Percentiles rank a stretch among this genome's conserved stretches.
Evolutionary conservation across 2,797 vertebrate genomes (phyloP).

Genomic region (Malurus splendens): DNA sequence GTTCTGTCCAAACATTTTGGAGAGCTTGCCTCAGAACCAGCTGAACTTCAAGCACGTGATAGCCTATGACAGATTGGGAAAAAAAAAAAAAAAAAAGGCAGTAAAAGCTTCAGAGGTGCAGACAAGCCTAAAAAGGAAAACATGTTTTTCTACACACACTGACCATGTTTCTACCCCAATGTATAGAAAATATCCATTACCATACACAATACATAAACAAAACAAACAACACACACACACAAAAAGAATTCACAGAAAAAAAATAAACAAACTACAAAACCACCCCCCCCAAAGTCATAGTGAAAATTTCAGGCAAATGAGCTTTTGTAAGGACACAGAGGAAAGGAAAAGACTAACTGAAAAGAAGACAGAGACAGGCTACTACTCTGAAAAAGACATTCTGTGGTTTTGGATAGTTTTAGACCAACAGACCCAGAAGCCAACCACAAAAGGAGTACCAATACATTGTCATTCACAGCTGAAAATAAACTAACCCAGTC

Average conservation of each 20-base stretch:
- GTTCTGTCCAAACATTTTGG: slow-evolving; percentile 66
- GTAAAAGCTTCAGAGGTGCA: not conserved
- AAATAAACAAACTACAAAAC: not conserved
- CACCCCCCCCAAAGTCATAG: not conserved
- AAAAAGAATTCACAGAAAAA: not conserved
- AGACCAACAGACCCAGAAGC: not conserved
- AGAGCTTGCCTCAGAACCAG: slow-evolving; percentile 67
- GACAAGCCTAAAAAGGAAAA: not conserved
- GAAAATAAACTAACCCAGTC: not conserved
- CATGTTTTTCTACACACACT: not conserved
- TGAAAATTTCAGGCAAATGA: not conserved
- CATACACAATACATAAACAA: not conserved
- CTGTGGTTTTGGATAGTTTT: not conserved
- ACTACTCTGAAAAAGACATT: not conserved
- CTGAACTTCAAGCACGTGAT: slow-evolving; percentile 64
- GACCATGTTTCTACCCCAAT: not conserved
- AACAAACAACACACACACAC: not conserved
- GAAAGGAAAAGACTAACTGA: not conserved
- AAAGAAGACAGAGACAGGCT: not conserved
- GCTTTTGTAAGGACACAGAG: not conserved
- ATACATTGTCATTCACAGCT: not conserved
- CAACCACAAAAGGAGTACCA: not conserved
- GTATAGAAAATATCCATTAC: not conserved
- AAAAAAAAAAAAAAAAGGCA: not conserved
- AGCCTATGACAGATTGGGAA: slow-evolving; percentile 27